phyloP scores from a whole-genome alignment of 2,113 vertebrate species.

The Phrynosoma blainvillii region DNA sequence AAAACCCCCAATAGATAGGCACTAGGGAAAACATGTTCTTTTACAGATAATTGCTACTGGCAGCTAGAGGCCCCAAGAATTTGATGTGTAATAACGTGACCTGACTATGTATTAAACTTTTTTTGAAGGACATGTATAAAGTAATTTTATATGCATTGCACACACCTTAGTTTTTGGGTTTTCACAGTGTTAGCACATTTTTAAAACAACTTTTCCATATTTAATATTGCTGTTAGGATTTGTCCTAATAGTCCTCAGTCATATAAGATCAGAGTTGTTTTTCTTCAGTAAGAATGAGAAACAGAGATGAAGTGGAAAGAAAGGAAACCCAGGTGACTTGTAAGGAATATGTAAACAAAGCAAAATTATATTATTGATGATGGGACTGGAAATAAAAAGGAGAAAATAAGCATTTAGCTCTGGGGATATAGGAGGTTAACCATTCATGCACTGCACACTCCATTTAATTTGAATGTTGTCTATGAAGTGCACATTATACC shows the following conservation, averaged over 20 bases:
- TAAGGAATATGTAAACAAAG: conserved; percentile 71
- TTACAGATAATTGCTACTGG: conserved; percentile 94
- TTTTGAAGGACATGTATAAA: conserved; percentile 89
- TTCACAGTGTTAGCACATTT: conserved; percentile 70
- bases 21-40: conserved; percentile 89
- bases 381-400: conserved; percentile 49
- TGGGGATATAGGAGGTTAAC: conserved; percentile 60
- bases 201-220: conserved; percentile 71
- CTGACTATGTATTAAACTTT: conserved; percentile 89
- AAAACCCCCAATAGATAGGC: conserved; percentile 81
- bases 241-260: conserved; percentile 67
- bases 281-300: conserved; percentile 44
- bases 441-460: conserved; percentile 23
- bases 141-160: conserved; percentile 80
- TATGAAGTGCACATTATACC: conserved; percentile 38
- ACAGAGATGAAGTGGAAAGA: conserved; percentile 37
- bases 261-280: conserved; percentile 59
- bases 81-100: conserved; percentile 90
- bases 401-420: conserved; percentile 51
- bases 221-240: conserved; percentile 70
- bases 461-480: conserved; percentile 39
- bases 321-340: conserved; percentile 56
- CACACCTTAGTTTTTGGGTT: conserved; percentile 56
- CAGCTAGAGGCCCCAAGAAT: conserved; percentile 87
- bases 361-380: conserved; percentile 66